These are phyloP conservation scores for Heliopora coerulea DNA, from an alignment of 92 coral and sea anemone species.

Conservation along the genomic window DNA sequence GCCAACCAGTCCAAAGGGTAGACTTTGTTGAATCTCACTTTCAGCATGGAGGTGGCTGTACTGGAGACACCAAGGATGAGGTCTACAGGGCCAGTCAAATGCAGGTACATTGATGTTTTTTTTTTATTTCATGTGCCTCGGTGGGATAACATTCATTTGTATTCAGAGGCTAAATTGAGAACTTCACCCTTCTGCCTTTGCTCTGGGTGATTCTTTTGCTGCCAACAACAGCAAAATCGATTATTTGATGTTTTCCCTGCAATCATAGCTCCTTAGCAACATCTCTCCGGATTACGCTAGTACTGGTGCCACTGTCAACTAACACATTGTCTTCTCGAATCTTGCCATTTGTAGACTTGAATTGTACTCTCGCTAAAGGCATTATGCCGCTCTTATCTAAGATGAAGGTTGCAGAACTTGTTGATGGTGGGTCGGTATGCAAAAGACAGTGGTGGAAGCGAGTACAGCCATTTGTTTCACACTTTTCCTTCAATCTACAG, in stretches of 20 bases:
- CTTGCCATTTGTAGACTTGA: conserved; percentile 51
- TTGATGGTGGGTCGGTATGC: conserved; percentile 9
- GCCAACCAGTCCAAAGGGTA: conserved; percentile 18
- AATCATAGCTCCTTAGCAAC: conserved; percentile 49
- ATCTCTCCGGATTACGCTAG: conserved; percentile 46
- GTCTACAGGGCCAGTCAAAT: conserved; percentile 31
- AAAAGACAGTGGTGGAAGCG: conserved; percentile 47
- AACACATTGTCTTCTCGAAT: conserved; percentile 54
- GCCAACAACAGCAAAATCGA: conserved; percentile 52
- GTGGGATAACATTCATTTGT: conserved; percentile 24
- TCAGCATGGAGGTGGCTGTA: conserved; percentile 46
- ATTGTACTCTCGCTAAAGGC: conserved; percentile 57
- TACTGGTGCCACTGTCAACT: conserved; percentile 58
- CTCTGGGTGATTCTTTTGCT: conserved; percentile 41
- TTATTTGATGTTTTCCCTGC: conserved; percentile 36
- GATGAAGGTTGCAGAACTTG: conserved; percentile 32
- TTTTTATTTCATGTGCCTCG: conserved; percentile 47
- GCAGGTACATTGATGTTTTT: conserved; percentile 35
- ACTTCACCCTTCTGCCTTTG: conserved; percentile 40
- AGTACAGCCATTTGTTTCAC: conserved; percentile 42
- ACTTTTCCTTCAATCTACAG: conserved; percentile 45
- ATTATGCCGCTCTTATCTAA: conserved; percentile 41
- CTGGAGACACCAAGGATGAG: conserved; percentile 30
- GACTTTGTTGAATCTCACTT: conserved; percentile 31
- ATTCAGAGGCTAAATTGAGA: conserved; percentile 49